Percentiles rank a stretch among this genome's conserved stretches.
Conservation (phyloP, 2,888 invertebrate species). For the Campoplex capitator region DNA sequence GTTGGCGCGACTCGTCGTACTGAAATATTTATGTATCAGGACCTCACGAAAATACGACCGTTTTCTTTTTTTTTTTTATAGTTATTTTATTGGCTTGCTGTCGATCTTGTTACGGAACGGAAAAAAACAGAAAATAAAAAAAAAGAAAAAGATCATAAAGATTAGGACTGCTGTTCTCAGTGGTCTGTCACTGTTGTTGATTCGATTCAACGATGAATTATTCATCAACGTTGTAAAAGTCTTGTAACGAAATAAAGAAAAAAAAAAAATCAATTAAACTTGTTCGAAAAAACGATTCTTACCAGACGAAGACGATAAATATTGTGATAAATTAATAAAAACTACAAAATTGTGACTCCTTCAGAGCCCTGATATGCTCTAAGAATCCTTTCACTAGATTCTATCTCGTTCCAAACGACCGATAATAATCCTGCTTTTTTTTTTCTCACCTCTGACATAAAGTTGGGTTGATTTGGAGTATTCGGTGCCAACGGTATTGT, state of each 20-base stretch:
- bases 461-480: conserved; percentile 95
- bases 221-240: not conserved
- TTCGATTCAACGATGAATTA: too few relatives aligned
- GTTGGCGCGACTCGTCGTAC: conserved; percentile 97
- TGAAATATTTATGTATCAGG: conserved; percentile 83
- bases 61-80: not conserved
- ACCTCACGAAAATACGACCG: not conserved
- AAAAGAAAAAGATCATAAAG: not conserved
- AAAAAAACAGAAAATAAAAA: not conserved
- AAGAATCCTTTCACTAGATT: not conserved
- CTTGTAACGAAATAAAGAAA: not conserved
- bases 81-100: not conserved
- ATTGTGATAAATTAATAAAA: not conserved
- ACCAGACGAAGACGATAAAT: not conserved
- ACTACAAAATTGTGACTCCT: not conserved
- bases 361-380: not conserved
- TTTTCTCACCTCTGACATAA: conserved; percentile 94
- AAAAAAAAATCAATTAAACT: not conserved
- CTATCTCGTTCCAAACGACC: not conserved
- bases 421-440: not conserved
- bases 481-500: conserved; percentile 96
- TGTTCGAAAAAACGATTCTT: not conserved
- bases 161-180: not conserved
- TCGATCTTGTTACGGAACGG: not conserved
- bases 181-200: too few relatives aligned